These are phyloP conservation scores for Pseudomyrmex sp. DNA, from an alignment of 1,140 invertebrate species.

Conservation along the genomic window DNA sequence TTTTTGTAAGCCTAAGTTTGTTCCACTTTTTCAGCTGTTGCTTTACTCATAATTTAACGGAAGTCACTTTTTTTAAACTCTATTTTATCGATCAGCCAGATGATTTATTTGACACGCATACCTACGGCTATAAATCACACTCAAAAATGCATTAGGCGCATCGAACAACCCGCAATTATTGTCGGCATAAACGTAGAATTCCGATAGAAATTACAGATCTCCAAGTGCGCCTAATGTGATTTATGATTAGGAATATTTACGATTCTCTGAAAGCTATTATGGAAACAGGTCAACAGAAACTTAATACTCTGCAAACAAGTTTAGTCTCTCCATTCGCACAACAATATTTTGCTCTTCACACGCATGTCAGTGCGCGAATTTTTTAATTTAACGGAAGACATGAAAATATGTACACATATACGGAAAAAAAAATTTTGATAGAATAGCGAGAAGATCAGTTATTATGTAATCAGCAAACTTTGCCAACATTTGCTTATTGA, in stretches of 20 bases:
- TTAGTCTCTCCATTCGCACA: not conserved
- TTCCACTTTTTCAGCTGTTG: not conserved
- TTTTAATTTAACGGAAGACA: not conserved
- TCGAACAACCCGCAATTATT: conserved; percentile 16
- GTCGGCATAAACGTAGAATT: not conserved
- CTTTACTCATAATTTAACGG: not conserved
- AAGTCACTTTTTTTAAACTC: not conserved
- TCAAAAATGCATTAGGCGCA: conserved; percentile 14
- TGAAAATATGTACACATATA: too few species aligned
- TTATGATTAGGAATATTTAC: conserved; percentile 41
- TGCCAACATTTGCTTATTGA: too few species aligned
- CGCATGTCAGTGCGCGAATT: not conserved
- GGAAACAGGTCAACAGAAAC: conserved; percentile 25
- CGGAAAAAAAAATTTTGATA: not conserved
- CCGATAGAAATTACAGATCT: not conserved
- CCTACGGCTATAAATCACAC: conserved; percentile 2
- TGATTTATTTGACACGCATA: not conserved
- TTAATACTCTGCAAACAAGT: conserved; percentile 7
- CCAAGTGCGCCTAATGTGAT: conserved; percentile 34
- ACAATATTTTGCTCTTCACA: not conserved
- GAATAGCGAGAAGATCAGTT: too few species aligned
- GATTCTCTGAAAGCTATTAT: conserved; percentile 5
- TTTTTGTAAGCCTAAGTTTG: not conserved
- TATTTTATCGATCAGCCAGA: not conserved
- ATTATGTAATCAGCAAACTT: too few species aligned